Base-by-base conservation (phyloP, 2,113 vertebrate genomes). In the Damaliscus lunatus region DNA sequence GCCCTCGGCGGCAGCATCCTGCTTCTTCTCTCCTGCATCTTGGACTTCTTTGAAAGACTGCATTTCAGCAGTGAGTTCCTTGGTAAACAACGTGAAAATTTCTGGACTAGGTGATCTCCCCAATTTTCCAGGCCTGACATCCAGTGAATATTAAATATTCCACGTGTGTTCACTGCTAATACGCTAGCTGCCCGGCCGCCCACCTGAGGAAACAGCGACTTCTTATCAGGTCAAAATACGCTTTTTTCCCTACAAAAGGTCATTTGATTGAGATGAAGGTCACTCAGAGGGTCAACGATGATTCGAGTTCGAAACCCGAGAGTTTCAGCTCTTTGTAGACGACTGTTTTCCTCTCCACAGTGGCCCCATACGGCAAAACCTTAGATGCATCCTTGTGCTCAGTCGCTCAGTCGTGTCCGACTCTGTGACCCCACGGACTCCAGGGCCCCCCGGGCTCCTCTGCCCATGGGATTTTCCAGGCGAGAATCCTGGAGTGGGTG, bases 291-390 rank as follows among this genome's bases (percentile, higher is more conserved):
- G 25, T 64, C 36, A 52, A 14, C 52, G 86, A 46, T 89, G 60
- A 86, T 52, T 84, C 88, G 36, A 50, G 53, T 88, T 90, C 14
- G 78, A 94, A 97, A 67, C 31, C 3, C 8, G 71, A 64, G 82
- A 90, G 48, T 81, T 93, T 48, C 71, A 50, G 59, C 83, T 85
- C 21, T 83, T 95, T 60, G 43, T 40, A 71, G 55, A 46, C 6
- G 64, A 19, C 40, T 53, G 12, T 48, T 87, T 40, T 13, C 0
- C 14, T 15, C 21, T 1, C 13, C 31, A 60, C 27, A 9, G 16
- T 31, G 36, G 36, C 55, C 53, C 25, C 13, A 3, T 64, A 52
- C 77, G 86, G 36, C 6, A 78, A 31, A 77, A 12, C 64, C 46
- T 93, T 59, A 31, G 48, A 10, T 84, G 52, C 21, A 4, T 59